Evolutionary conservation across 2,888 invertebrate genomes (phyloP).

Genomic region (Tanytarsus gracilentus): DNA sequence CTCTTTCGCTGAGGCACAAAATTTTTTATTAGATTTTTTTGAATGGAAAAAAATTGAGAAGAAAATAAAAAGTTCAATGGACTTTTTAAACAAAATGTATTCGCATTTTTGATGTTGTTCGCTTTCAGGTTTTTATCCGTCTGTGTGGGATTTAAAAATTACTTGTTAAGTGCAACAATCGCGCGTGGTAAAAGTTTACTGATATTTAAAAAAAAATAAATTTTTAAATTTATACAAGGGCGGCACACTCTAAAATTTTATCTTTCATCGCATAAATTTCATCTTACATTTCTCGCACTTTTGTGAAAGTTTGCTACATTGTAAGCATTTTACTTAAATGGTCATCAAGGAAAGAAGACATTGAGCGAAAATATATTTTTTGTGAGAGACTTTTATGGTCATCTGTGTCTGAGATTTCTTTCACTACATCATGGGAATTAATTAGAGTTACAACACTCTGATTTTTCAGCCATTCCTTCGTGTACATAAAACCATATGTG

Average conservation of each 20-base stretch:
- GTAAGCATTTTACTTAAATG: not conserved
- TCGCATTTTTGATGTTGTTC: not conserved
- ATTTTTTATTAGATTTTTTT: not conserved
- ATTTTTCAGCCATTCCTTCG: not conserved
- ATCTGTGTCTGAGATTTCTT: slow-evolving; percentile 10
- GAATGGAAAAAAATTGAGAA: not conserved
- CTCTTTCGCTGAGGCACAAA: not conserved
- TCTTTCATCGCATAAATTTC: too few relatives aligned
- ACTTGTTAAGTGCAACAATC: too few relatives aligned
- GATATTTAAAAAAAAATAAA: too few relatives aligned
- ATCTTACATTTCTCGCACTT: too few relatives aligned
- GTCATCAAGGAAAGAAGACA: not conserved
- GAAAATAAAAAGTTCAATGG: slow-evolving; percentile 6
- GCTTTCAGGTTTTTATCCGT: not conserved
- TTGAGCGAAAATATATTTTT: not conserved
- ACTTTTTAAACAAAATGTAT: not conserved
- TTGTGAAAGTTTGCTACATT: too few relatives aligned
- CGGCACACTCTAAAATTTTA: too few relatives aligned
- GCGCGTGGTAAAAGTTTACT: too few relatives aligned
- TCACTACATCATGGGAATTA: not conserved
- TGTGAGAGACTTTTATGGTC: slow-evolving; percentile 1
- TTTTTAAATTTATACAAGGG: too few relatives aligned
- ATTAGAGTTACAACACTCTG: not conserved
- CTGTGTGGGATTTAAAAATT: too few relatives aligned
- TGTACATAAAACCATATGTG: not conserved